A percentile compares a stretch with the other conserved stretches of the same genome.
Conservation (phyloP, 2,888 invertebrate species). For the Molorchus minor region DNA sequence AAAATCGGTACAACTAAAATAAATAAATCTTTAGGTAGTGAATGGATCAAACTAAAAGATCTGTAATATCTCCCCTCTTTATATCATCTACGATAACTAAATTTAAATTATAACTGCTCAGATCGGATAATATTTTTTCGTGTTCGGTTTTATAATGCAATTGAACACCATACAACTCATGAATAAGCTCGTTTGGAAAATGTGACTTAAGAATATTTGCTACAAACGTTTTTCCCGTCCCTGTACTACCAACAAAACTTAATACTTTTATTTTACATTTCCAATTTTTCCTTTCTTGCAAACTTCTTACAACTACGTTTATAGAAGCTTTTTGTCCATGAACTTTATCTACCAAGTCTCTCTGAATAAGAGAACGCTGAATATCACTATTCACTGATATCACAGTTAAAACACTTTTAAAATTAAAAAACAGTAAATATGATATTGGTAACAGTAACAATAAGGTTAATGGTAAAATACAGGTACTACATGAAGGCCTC, state of each 20-base stretch:
- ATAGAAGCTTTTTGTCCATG: slow-evolving; percentile 44
- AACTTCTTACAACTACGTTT: slow-evolving; percentile 36
- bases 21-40: slow-evolving; percentile 40
- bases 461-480: not conserved
- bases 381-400: slow-evolving; percentile 32
- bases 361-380: slow-evolving; percentile 36
- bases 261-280: slow-evolving; percentile 41
- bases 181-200: slow-evolving; percentile 40
- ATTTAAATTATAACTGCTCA: slow-evolving; percentile 42
- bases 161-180: slow-evolving; percentile 40
- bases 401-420: too few species aligned
- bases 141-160: slow-evolving; percentile 26
- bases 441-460: slow-evolving; percentile 8
- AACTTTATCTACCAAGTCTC: slow-evolving; percentile 40
- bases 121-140: slow-evolving; percentile 26
- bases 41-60: slow-evolving; percentile 45
- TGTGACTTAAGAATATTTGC: slow-evolving; percentile 49
- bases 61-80: slow-evolving; percentile 38
- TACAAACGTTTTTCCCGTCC: slow-evolving; percentile 55
- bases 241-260: slow-evolving; percentile 51
- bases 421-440: slow-evolving; percentile 13
- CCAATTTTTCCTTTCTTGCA: slow-evolving; percentile 39
- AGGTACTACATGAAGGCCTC: slow-evolving; percentile 2
- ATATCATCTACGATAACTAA: slow-evolving; percentile 54
- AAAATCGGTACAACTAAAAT: slow-evolving; percentile 50